A percentile compares a stretch with the other conserved stretches of the same genome.
Conservation (phyloP, 2,797 vertebrate species). For the Sebastes matsubarae region DNA sequence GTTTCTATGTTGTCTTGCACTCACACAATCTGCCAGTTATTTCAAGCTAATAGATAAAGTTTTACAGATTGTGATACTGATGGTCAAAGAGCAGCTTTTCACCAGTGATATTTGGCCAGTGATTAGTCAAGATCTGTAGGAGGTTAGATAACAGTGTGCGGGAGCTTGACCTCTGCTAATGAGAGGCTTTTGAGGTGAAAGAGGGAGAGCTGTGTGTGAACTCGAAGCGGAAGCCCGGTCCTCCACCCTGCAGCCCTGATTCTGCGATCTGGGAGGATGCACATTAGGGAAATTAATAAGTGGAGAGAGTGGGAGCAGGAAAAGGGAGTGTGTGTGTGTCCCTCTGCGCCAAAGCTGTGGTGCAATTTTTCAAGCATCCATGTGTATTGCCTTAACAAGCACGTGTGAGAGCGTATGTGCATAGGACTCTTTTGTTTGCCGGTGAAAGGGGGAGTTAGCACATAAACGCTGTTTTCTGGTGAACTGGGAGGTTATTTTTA, state of each 20-base stretch:
- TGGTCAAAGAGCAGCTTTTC: not conserved
- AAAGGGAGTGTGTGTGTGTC: slow-evolving; percentile 33
- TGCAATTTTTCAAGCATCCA: slow-evolving; percentile 36
- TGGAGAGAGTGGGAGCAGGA: slow-evolving; percentile 39
- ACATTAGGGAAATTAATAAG: slow-evolving; percentile 51
- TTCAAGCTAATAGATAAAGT: not conserved
- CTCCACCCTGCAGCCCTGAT: slow-evolving; percentile 20
- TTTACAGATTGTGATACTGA: not conserved
- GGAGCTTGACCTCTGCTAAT: slow-evolving; percentile 19
- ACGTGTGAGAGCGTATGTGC: slow-evolving; percentile 15
- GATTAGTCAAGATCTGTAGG: slow-evolving; percentile 7
- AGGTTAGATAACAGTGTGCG: slow-evolving; percentile 36
- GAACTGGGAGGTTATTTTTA: slow-evolving; percentile 50
- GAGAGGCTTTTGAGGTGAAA: slow-evolving; percentile 13
- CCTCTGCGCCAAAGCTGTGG: slow-evolving; percentile 19
- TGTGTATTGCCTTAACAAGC: slow-evolving; percentile 37
- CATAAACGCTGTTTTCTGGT: slow-evolving; percentile 23
- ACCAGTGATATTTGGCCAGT: not conserved
- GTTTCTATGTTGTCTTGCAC: not conserved
- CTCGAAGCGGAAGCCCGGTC: slow-evolving; percentile 22
- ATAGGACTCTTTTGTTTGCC: slow-evolving; percentile 46
- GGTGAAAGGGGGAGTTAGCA: slow-evolving; percentile 38
- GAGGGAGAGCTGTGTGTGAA: slow-evolving; percentile 4
- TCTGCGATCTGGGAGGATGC: slow-evolving; percentile 28
- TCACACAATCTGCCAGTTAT: not conserved